These are phyloP conservation scores for Chrysolina oricalcia DNA, from an alignment of 2,888 invertebrate genomes.

Conservation along the genomic window DNA sequence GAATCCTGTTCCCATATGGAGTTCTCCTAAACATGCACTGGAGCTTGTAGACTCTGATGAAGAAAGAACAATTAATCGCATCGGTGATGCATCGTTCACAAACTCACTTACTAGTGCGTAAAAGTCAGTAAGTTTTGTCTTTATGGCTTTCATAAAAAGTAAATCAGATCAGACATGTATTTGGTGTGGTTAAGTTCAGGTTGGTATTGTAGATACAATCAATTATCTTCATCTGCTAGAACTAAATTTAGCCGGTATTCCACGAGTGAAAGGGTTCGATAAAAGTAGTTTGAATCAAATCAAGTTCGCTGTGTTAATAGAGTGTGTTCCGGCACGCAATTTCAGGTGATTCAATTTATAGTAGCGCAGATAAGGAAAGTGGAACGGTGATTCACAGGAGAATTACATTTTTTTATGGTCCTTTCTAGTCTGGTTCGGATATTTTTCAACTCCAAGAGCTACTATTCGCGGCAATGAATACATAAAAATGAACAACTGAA, in stretches of 20 bases:
- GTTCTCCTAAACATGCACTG: too few relatives aligned
- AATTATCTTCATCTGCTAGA: constrained; percentile 12
- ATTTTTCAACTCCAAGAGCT: too few relatives aligned
- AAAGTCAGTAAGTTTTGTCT: too few relatives aligned
- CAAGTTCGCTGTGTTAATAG: constrained; percentile 29
- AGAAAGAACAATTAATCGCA: too few relatives aligned
- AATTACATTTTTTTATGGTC: background rate
- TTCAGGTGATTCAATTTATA: constrained; percentile 32
- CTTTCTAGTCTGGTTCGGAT: too few relatives aligned
- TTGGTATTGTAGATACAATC: background rate
- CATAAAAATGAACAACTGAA: too few relatives aligned
- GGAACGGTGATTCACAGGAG: background rate
- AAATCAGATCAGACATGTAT: background rate
- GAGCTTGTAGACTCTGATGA: too few relatives aligned
- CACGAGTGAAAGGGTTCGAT: constrained; percentile 23
- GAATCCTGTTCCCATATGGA: too few relatives aligned
- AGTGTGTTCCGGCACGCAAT: constrained; percentile 30
- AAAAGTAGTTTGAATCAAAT: constrained; percentile 28
- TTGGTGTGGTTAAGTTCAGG: background rate
- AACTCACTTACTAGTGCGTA: too few relatives aligned
- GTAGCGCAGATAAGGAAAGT: constrained; percentile 9
- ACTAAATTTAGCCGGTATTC: constrained; percentile 31
- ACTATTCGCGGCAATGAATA: too few relatives aligned
- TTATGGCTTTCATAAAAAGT: too few relatives aligned
- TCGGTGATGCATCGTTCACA: too few relatives aligned